A percentile compares a stretch with the other conserved stretches of the same genome.
Evolutionary conservation across 2,113 vertebrate genomes (phyloP).

Genomic region (Romanogobio albipinnatus): DNA sequence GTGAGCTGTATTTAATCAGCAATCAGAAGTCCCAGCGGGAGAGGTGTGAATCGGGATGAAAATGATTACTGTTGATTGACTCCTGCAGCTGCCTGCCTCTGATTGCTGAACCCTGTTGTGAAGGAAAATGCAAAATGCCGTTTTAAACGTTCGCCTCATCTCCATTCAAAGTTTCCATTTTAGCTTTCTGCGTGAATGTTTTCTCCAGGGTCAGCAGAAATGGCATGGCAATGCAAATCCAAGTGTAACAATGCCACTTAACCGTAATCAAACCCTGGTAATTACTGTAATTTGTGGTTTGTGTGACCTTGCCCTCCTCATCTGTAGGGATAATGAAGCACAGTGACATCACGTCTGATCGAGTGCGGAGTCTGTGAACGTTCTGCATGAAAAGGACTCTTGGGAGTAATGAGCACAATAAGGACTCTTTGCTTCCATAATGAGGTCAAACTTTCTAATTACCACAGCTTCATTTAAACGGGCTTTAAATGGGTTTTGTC

Average conservation of each 20-base stretch:
- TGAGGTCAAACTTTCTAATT: slow-evolving; percentile 5
- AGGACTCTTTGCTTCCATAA: not conserved
- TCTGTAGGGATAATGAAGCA: slow-evolving; percentile 9
- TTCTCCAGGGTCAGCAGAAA: not conserved
- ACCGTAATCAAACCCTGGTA: slow-evolving; percentile 8
- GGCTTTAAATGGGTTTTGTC: not conserved
- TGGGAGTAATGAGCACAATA: not conserved
- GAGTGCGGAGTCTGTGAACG: not conserved
- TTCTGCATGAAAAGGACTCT: not conserved
- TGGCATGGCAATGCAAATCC: not conserved
- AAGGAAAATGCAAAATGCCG: not conserved
- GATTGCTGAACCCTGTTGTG: not conserved
- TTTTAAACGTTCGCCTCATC: not conserved
- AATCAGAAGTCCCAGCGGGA: slow-evolving; percentile 22
- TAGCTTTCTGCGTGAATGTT: not conserved
- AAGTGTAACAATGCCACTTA: not conserved
- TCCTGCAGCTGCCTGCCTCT: not conserved
- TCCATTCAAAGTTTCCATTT: not conserved
- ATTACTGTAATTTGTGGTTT: not conserved
- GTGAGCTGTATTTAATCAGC: slow-evolving; percentile 13
- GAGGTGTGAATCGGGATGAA: not conserved
- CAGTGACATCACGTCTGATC: not conserved
- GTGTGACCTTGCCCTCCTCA: not conserved
- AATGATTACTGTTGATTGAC: not conserved
- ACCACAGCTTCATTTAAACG: not conserved